Evolutionary conservation across 2,888 invertebrate genomes (phyloP).

Genomic region (Ormyrus labotus): DNA sequence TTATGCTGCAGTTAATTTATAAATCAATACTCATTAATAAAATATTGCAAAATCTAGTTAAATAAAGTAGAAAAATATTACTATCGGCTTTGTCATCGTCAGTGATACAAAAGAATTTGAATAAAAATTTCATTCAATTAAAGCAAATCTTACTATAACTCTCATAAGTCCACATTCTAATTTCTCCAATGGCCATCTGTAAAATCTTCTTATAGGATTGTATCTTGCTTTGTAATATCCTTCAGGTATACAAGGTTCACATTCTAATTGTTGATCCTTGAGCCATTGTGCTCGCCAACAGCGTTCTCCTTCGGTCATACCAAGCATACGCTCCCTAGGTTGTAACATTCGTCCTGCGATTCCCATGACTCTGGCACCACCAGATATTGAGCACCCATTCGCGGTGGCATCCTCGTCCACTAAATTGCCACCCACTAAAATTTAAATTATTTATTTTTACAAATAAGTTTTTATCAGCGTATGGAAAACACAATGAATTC

Average conservation of each 20-base stretch:
- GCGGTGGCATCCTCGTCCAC: background rate
- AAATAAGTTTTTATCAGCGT: background rate
- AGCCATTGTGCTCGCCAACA: slow-evolving; percentile 90
- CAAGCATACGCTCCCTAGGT: slow-evolving; percentile 87
- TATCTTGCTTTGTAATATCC: slow-evolving; percentile 80
- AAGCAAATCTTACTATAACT: slow-evolving; percentile 77
- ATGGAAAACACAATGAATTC: background rate
- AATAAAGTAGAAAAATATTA: no score
- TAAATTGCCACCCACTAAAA: slow-evolving; percentile 42
- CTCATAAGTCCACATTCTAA: slow-evolving; percentile 80
- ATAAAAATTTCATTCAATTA: no score
- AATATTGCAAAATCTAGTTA: no score
- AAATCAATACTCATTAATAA: no score
- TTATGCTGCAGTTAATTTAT: no score
- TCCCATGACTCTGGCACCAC: slow-evolving; percentile 84
- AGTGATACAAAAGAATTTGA: no score
- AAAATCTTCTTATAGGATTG: slow-evolving; percentile 87
- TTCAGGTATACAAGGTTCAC: slow-evolving; percentile 85
- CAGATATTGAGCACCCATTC: slow-evolving; percentile 59
- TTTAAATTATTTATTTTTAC: slow-evolving; percentile 2
- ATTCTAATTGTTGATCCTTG: slow-evolving; percentile 86
- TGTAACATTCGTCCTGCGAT: slow-evolving; percentile 86
- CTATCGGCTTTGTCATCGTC: no score
- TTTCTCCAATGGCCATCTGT: slow-evolving; percentile 84
- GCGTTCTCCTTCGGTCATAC: slow-evolving; percentile 91